phyloP scores from a whole-genome alignment of 2,797 vertebrate species.

The Sciurus vulgaris region DNA sequence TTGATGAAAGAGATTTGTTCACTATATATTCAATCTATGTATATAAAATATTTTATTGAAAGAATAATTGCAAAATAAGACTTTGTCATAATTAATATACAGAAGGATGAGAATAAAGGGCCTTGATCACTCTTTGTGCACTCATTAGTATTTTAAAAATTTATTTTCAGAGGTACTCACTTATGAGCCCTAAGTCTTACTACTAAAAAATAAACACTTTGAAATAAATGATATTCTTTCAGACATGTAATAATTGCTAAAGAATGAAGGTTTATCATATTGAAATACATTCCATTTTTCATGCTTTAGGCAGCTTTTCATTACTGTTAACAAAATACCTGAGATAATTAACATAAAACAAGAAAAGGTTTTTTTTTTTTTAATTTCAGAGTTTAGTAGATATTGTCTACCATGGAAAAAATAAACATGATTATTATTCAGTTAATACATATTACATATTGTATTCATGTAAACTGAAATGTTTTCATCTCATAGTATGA shows the following conservation, averaged over 20 bases:
- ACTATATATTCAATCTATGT: background rate
- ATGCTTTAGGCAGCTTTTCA: background rate
- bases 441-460: background rate
- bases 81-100: background rate
- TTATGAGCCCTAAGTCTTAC: background rate
- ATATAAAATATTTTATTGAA: background rate
- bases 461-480: background rate
- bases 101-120: background rate
- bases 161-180: background rate
- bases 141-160: background rate
- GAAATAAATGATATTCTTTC: background rate
- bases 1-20: background rate
- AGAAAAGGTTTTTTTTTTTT: background rate
- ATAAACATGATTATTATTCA: background rate
- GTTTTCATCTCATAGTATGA: background rate
- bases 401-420: background rate
- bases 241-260: background rate
- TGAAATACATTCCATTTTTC: conserved; percentile 2
- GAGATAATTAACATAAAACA: background rate
- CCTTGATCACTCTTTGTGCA: background rate
- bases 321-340: background rate
- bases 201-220: background rate
- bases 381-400: background rate
- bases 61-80: background rate
- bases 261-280: background rate